Conservation (phyloP, 2,888 invertebrate genomes). For the Eupithecia vulgata region DNA sequence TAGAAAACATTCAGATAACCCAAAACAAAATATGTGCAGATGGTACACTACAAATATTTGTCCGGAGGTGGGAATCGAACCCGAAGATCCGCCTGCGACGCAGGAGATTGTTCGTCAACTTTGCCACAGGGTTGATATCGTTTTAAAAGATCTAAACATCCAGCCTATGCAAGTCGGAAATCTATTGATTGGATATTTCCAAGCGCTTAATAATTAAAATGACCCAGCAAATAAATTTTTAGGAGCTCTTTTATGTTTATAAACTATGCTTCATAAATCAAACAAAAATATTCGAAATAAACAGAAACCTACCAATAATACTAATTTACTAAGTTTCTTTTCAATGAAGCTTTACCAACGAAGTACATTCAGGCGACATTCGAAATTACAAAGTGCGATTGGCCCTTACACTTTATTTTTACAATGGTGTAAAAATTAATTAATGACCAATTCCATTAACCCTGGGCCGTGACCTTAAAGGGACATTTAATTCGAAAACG, state of each 20-base stretch:
- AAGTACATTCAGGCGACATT: not conserved
- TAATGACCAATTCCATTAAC: constrained; percentile 36
- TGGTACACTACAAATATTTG: no score
- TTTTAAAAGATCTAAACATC: not conserved
- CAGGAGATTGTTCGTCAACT: no score
- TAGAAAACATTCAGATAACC: no score
- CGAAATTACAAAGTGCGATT: not conserved
- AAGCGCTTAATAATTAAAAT: no score
- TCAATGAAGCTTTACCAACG: not conserved
- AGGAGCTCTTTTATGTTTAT: not conserved
- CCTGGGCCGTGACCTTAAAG: constrained; percentile 43
- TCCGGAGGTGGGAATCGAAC: no score
- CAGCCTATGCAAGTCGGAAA: no score
- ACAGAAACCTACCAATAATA: not conserved
- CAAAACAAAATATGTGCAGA: no score
- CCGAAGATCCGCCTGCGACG: no score
- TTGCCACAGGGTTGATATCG: no score
- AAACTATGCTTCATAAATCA: not conserved
- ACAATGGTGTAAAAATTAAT: constrained; percentile 21
- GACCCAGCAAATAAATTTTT: no score
- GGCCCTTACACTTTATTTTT: not conserved
- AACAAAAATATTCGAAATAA: not conserved
- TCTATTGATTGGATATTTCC: no score
- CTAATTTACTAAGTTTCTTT: not conserved
- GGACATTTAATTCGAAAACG: constrained; percentile 48